A percentile compares a stretch with the other conserved stretches of the same genome.
These are phyloP conservation scores for Drosophila obscura DNA, from an alignment of 1,140 invertebrate species.

Conservation along the genomic window DNA sequence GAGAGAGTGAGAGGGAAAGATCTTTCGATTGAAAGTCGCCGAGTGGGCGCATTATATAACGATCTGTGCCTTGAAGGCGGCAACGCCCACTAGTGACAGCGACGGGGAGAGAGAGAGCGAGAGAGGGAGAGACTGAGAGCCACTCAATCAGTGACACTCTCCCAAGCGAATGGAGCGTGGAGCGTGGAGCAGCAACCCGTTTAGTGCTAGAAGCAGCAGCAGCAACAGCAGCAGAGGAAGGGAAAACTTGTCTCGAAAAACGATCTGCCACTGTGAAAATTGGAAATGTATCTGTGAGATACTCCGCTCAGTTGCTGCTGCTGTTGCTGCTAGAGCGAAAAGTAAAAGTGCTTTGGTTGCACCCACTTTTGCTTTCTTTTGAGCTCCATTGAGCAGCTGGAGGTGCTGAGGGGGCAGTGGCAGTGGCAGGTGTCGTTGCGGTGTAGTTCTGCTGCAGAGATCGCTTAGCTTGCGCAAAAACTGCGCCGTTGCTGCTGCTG, in stretches of 20 bases:
- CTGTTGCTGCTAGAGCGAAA: conserved; percentile 45
- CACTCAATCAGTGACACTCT: conserved; percentile 18
- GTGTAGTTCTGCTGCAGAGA: conserved; percentile 8
- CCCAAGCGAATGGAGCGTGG: background rate
- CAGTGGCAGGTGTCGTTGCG: background rate
- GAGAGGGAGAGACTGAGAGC: no score
- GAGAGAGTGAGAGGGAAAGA: background rate
- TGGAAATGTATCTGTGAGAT: conserved; percentile 62
- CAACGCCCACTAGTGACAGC: conserved; percentile 26
- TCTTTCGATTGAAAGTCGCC: conserved; percentile 35
- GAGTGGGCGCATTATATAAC: conserved; percentile 23
- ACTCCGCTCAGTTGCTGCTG: background rate
- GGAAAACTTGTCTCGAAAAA: conserved; percentile 61
- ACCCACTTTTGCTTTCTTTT: conserved; percentile 71
- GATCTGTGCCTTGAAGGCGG: conserved; percentile 32
- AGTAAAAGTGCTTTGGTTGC: conserved; percentile 69
- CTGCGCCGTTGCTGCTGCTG: conserved; percentile 9
- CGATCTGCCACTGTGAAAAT: conserved; percentile 57
- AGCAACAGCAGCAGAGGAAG: background rate
- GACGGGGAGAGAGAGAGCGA: no score
- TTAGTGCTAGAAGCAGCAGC: conserved; percentile 21
- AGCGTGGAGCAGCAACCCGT: conserved; percentile 19
- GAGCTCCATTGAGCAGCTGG: conserved; percentile 36
- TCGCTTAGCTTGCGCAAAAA: conserved; percentile 45
- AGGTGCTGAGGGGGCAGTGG: background rate